Evolutionary conservation across 2,113 vertebrate species (phyloP).

Genomic region (Mugil cephalus): DNA sequence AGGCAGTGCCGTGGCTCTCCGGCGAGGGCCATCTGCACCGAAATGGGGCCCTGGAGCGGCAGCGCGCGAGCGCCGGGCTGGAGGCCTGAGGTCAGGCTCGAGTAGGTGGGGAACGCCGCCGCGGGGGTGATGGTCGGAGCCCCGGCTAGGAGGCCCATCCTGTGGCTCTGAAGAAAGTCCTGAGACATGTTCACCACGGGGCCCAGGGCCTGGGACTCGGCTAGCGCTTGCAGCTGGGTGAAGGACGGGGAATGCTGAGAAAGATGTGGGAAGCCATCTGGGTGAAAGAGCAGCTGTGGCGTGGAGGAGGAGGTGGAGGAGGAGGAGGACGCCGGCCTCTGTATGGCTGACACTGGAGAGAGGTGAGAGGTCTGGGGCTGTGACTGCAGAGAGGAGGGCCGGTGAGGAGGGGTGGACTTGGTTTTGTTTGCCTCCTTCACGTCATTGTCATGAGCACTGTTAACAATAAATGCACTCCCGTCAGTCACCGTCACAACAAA

Average conservation of each 20-base stretch:
- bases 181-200: constrained; percentile 84
- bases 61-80: constrained; percentile 75
- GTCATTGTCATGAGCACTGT: constrained; percentile 88
- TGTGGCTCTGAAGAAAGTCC: constrained; percentile 87
- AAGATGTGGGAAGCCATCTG: constrained; percentile 80
- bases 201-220: constrained; percentile 87
- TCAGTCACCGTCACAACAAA: constrained; percentile 12
- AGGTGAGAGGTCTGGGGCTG: constrained; percentile 75
- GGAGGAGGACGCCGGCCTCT: constrained; percentile 69
- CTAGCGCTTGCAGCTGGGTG: constrained; percentile 85
- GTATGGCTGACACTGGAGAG: constrained; percentile 73
- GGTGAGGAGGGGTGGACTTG: constrained; percentile 84
- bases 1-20: constrained; percentile 84
- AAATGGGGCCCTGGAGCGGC: constrained; percentile 83
- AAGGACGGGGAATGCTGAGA: constrained; percentile 79
- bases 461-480: constrained; percentile 32
- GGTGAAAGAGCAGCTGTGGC: constrained; percentile 89
- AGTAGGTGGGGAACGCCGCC: constrained; percentile 72
- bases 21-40: constrained; percentile 86
- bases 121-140: constrained; percentile 64
- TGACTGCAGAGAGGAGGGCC: constrained; percentile 71
- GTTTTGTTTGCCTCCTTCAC: constrained; percentile 88
- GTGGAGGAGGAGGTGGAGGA: constrained; percentile 75
- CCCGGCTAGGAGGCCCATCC: constrained; percentile 75
- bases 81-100: constrained; percentile 77